A percentile compares a stretch with the other conserved stretches of the same genome.
These are phyloP conservation scores for Sycobia sp. DNA, from an alignment of 1,140 invertebrate species.

Conservation along the genomic window DNA sequence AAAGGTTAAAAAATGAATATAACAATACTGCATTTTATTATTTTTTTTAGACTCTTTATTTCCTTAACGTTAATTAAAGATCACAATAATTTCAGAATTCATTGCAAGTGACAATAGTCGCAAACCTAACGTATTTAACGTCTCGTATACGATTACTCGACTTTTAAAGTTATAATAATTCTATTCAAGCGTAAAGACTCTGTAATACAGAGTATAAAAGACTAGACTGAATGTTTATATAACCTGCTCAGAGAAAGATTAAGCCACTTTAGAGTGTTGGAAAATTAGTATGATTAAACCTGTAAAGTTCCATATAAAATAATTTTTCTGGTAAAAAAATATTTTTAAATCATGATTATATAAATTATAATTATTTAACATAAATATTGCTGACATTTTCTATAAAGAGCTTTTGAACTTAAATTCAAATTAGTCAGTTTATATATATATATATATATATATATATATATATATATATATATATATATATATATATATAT, in stretches of 20 bases:
- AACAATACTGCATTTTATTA: too few relatives aligned
- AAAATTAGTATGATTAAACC: not conserved
- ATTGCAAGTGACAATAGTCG: conserved; percentile 45
- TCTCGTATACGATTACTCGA: conserved; percentile 12
- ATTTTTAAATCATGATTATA: too few relatives aligned
- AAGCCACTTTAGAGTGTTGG: conserved; percentile 28
- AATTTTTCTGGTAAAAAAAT: not conserved
- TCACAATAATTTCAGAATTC: conserved; percentile 45
- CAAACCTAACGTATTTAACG: conserved; percentile 43
- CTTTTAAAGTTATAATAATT: conserved; percentile 24
- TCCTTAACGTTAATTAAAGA: conserved; percentile 45
- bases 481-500: conserved; percentile 6
- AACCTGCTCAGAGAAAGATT: conserved; percentile 4
- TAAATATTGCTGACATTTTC: too few relatives aligned
- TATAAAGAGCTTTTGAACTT: too few relatives aligned
- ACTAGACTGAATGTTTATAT: conserved; percentile 29
- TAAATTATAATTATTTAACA: not conserved
- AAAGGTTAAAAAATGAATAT: too few relatives aligned
- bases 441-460: too few relatives aligned
- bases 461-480: not conserved
- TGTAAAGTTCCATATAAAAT: conserved; percentile 3
- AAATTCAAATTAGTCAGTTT: too few relatives aligned
- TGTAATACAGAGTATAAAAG: conserved; percentile 29
- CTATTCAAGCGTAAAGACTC: conserved; percentile 27
- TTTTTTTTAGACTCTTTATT: conserved; percentile 43